Base-by-base conservation (phyloP, 2,888 invertebrate species). In the Agonopterix heracliana region DNA sequence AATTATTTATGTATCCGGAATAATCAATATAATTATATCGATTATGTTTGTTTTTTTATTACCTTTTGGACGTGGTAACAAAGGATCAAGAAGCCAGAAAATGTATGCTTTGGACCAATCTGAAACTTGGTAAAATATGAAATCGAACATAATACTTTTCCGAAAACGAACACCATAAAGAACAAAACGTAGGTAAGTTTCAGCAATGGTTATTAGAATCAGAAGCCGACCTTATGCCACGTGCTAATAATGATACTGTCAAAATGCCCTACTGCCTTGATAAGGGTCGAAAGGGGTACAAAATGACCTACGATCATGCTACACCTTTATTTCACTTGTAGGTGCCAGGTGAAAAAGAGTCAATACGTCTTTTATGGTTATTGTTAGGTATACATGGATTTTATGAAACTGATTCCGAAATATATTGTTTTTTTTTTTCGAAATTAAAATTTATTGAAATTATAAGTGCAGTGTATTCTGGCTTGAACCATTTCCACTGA, bases 181-280 rank as follows among this genome's bases (percentile, higher is more conserved):
- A 41, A 12, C 12, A 9, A 12, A 11, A n/a, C 41, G 38, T 36
- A 45, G 44, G 49, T 52, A 51, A 51, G 49, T 52, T 52, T 52
- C 48, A 48, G 42, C 52, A 48, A 49, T 52, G 41, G 53, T 49
- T 52, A 49, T 52, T 26, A 26, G 26, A 26, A 26, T 26, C 26
- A 26, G 26, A 26, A 5, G 26, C 26, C 59, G 57, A 63, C 66
- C 67, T 58, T 61, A 67, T 71, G 68, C 72, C 76, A 69, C 65
- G 78, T 80, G 80, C 74, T 80, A 79, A 80, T 80, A 81, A 81
- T 78, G 79, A 74, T 75, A 74, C 76, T 77, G 81, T 80, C 80
- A 80, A 76, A 76, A 65, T 71, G 73, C 63, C 70, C 64, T 61
- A 65, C 66, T 68, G 60, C 66, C 67, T 73, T 81, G 81, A 81